Evolutionary conservation across 2,113 vertebrate species (phyloP), one percentile per base, ranked within the genome.

Genomic region (Cottus gobio): DNA sequence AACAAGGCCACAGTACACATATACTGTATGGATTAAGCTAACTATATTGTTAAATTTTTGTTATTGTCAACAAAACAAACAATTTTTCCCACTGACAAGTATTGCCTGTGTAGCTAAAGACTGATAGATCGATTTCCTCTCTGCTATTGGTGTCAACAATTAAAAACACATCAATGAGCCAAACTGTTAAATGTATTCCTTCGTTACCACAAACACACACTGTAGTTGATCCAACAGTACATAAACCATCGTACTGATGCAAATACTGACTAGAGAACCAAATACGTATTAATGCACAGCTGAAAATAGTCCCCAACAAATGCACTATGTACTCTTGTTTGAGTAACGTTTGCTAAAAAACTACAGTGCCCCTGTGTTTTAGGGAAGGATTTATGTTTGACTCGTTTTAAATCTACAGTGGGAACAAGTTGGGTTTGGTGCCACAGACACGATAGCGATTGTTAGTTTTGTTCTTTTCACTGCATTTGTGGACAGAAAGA

Each of bases 251-350:
- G 26, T 3, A 0, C 26, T 50, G 46, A 70, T 8, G 46, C 62
- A 69, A 65, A 60, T 61, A 48, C 39, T 58, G 16, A 62, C 68
- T n/a, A 22, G 16, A 62, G 15, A 34, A 26, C 15, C 8, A 69
- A 57, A 69, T 58, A 42, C 71, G 11, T 74, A 39, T 48, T 36
- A 36, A 37, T 67, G 22, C 1, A 2, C 63, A 24, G 22, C 28
- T 50, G 0, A 56, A 75, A 71, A 34, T 58, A 70, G 28, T 71
- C 76, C 61, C 52, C 26, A 56, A 79, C 52, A 65, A 70, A 70
- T 67, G 69, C 73, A 80, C 73, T 73, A 11, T 56, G 67, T 77
- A 16, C 12, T 52, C 37, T 34, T 56, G 12, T 76, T 69, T 52
- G n/a, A 69, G 22, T 64, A 58, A 36, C 9, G 1, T 66, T n/a